Evolutionary conservation across 2,888 invertebrate genomes (phyloP).

Genomic region (Agrotis ipsilon): DNA sequence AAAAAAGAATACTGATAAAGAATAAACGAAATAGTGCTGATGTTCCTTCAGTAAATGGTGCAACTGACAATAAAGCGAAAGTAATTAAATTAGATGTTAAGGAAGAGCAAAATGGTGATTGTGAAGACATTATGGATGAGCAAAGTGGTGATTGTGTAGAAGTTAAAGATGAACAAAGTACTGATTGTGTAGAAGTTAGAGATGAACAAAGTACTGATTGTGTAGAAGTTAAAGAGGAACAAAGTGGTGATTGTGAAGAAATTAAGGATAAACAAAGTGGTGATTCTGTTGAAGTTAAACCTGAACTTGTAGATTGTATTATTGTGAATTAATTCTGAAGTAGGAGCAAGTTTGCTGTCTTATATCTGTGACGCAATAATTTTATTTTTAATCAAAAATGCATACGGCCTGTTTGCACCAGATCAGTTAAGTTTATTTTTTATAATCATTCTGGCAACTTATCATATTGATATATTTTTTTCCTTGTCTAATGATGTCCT

Average conservation of each 20-base stretch:
- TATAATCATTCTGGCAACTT: too few relatives aligned
- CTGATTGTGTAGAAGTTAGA: constrained; percentile 70
- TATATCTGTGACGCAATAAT: too few relatives aligned
- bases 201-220: constrained; percentile 63
- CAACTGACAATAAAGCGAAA: constrained; percentile 75
- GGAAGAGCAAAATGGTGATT: constrained; percentile 62
- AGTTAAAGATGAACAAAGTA: constrained; percentile 31
- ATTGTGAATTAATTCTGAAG: neutral
- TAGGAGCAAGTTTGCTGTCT: neutral
- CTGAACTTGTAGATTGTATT: constrained; percentile 16
- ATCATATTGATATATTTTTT: too few relatives aligned
- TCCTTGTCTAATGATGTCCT: too few relatives aligned
- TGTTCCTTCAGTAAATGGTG: constrained; percentile 39
- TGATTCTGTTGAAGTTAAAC: too few relatives aligned
- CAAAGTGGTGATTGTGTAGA: constrained; percentile 31
- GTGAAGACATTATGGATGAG: constrained; percentile 68
- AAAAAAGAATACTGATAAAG: constrained; percentile 83
- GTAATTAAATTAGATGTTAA: constrained; percentile 79
- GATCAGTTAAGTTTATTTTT: too few relatives aligned
- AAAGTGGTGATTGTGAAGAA: constrained; percentile 28
- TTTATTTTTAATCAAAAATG: too few relatives aligned
- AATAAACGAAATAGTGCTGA: constrained; percentile 75
- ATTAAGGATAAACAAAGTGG: too few relatives aligned
- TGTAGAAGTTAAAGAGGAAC: constrained; percentile 68
- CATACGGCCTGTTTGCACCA: too few relatives aligned